Conservation (phyloP, 2,113 vertebrate genomes). For the Bothrops jararaca region DNA sequence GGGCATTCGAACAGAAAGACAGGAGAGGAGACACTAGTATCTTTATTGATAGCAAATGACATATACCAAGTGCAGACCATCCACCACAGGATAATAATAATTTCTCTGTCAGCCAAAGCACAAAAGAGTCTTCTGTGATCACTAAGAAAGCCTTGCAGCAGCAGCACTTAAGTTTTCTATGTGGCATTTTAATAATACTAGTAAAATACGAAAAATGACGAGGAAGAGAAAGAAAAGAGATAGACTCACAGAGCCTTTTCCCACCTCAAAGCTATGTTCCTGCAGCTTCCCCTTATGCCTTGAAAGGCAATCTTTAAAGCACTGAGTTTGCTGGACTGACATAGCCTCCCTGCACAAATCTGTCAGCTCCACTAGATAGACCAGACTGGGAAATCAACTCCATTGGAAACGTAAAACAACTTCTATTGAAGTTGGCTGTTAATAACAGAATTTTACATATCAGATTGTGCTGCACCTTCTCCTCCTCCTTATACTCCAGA, state of each 20-base stretch:
- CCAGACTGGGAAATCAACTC: not conserved
- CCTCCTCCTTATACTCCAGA: not conserved
- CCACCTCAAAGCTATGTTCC: not conserved
- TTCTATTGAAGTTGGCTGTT: not conserved
- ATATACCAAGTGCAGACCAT: not conserved
- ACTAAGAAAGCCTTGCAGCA: not conserved
- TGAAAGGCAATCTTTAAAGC: not conserved
- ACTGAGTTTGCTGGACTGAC: not conserved
- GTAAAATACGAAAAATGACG: not conserved
- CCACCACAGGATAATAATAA: not conserved
- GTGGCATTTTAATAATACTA: not conserved
- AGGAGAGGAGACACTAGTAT: not conserved
- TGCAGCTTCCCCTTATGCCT: not conserved
- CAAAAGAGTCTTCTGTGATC: slow-evolving; percentile 13
- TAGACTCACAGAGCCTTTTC: not conserved
- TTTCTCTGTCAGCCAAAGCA: slow-evolving; percentile 11
- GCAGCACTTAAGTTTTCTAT: not conserved
- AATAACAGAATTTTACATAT: not conserved
- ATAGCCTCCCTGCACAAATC: not conserved
- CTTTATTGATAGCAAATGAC: not conserved
- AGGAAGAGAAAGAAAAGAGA: not conserved
- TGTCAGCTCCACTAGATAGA: not conserved
- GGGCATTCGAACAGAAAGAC: slow-evolving; percentile 26
- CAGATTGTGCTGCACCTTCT: not conserved
- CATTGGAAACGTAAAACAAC: not conserved